phyloP scores from a whole-genome alignment of 35 echinoderm and acorn worm genomes.

The Heliocidaris erythrogramma region DNA sequence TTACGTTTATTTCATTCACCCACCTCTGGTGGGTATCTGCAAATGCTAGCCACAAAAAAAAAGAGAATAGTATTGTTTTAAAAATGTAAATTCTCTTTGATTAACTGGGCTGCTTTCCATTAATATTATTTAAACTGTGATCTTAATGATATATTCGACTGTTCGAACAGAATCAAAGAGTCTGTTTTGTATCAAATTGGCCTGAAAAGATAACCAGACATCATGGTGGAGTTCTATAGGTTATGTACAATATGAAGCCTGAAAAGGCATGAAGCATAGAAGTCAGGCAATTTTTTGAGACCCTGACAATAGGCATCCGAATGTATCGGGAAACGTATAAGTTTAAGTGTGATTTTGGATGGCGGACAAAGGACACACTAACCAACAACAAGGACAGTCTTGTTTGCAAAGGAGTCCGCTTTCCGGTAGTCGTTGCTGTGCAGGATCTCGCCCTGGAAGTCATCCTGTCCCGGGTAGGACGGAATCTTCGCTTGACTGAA shows the following conservation, averaged over 20 bases:
- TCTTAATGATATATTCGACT: not conserved
- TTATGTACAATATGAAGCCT: too few species aligned
- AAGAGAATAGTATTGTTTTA: too few species aligned
- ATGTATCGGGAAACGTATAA: not conserved
- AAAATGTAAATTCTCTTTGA: too few species aligned
- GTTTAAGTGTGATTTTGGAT: not conserved
- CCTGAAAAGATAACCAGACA: too few species aligned
- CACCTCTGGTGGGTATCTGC: too few species aligned
- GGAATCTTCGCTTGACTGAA: slow-evolving; percentile 62
- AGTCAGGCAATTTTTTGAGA: not conserved
- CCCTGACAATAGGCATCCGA: not conserved
- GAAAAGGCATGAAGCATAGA: not conserved
- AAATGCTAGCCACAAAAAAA: too few species aligned
- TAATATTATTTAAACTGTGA: not conserved
- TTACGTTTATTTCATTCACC: too few species aligned
- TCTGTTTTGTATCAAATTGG: too few species aligned
- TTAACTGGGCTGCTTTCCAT: too few species aligned
- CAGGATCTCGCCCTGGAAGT: slow-evolving; percentile 74
- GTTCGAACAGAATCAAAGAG: not conserved
- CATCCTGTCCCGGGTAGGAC: slow-evolving; percentile 58
- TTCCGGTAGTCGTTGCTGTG: slow-evolving; percentile 70
- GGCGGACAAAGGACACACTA: slow-evolving; percentile 1
- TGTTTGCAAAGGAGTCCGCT: slow-evolving; percentile 49
- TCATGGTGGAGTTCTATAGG: too few species aligned
- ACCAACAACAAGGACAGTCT: slow-evolving; percentile 79